A percentile compares a stretch with the other conserved stretches of the same genome.
These are phyloP conservation scores for Atethmia centrago DNA, from an alignment of 2,888 invertebrate genomes.

Conservation along the genomic window DNA sequence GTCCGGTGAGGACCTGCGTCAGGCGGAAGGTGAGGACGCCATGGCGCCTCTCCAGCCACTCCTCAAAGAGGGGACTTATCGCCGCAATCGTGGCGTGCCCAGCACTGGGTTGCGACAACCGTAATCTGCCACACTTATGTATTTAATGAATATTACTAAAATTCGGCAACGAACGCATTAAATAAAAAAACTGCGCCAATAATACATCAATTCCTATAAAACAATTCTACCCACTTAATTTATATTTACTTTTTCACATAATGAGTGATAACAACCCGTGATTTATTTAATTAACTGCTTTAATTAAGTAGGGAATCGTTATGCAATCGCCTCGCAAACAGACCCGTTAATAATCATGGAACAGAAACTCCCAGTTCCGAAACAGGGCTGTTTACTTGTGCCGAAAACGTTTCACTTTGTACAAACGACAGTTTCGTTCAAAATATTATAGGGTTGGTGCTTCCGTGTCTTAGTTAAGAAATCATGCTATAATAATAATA, in stretches of 20 bases:
- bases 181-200: no score
- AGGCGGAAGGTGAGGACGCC: no score
- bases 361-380: constrained; percentile 27
- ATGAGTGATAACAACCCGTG: background rate
- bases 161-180: background rate
- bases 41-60: no score
- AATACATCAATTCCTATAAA: background rate
- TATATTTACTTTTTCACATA: background rate
- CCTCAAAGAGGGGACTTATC: no score
- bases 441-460: constrained; percentile 46
- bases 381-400: constrained; percentile 54
- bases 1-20: no score
- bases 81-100: no score
- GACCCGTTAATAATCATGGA: constrained; percentile 42
- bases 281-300: constrained; percentile 16
- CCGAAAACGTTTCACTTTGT: constrained; percentile 53
- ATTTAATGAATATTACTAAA: background rate
- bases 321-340: constrained; percentile 28
- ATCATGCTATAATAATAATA: background rate
- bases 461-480: background rate
- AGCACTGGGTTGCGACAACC: no score
- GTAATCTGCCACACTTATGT: background rate
- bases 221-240: background rate
- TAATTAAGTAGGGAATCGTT: constrained; percentile 21
- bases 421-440: constrained; percentile 53